Evolutionary conservation across 53 echinoderm and acorn worm species (phyloP).

Genomic region (Paelopatides confundens): DNA sequence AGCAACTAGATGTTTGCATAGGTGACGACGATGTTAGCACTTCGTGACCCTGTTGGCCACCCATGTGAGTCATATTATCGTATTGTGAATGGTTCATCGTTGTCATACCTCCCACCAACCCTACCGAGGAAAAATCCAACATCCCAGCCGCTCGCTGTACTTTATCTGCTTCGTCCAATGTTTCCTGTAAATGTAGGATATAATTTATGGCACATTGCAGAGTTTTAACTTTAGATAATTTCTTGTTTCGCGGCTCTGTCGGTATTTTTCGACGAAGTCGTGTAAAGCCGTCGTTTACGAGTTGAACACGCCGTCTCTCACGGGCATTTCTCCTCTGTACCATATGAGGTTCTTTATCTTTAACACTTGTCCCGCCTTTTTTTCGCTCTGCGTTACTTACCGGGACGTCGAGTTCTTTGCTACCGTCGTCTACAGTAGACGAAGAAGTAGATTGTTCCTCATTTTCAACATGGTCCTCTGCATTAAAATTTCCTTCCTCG

Average conservation of each 20-base stretch:
- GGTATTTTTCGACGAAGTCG: slow-evolving; percentile 94
- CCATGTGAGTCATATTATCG: not conserved
- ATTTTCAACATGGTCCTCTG: not conserved
- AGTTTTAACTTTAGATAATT: slow-evolving; percentile 97
- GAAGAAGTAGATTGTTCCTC: not conserved
- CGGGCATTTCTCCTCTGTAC: slow-evolving; percentile 93
- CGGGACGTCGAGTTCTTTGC: not conserved
- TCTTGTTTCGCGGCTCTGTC: slow-evolving; percentile 96
- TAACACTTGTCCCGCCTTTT: slow-evolving; percentile 58
- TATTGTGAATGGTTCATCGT: not conserved
- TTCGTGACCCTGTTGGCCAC: not conserved
- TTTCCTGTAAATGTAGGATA: slow-evolving; percentile 92
- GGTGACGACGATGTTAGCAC: not conserved
- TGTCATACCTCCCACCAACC: not conserved
- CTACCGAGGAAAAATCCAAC: slow-evolving; percentile 61
- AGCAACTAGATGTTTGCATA: slow-evolving; percentile 11
- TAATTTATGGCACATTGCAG: slow-evolving; percentile 98
- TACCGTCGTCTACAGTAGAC: not conserved
- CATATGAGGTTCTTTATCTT: slow-evolving; percentile 98
- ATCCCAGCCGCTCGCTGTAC: slow-evolving; percentile 70
- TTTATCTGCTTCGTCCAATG: slow-evolving; percentile 78
- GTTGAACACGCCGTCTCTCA: slow-evolving; percentile 93
- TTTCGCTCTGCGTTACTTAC: slow-evolving; percentile 27
- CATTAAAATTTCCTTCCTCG: not conserved
- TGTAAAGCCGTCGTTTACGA: slow-evolving; percentile 98